A percentile compares a stretch with the other conserved stretches of the same genome.
Conservation (phyloP, 2,113 vertebrate species). For the Hylia prasina region DNA sequence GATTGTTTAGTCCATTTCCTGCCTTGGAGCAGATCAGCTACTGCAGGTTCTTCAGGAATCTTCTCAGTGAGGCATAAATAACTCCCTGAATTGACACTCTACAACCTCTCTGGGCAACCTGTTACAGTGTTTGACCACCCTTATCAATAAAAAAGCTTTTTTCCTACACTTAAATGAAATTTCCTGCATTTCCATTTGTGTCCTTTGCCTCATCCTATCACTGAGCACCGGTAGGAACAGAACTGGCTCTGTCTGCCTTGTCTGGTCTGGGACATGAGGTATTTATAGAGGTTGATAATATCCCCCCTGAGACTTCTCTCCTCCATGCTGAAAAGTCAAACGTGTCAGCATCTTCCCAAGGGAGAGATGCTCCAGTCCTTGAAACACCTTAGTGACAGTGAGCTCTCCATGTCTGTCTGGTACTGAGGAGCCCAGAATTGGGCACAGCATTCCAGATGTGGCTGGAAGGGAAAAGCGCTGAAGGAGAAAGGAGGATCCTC, state of each 20-base stretch:
- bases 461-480: background rate
- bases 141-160: background rate
- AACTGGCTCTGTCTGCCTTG: background rate
- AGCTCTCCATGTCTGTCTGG: background rate
- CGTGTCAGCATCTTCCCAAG: background rate
- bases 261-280: background rate
- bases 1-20: rapidly evolving
- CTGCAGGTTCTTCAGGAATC: background rate
- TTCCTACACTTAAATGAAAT: background rate
- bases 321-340: background rate
- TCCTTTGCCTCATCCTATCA: background rate
- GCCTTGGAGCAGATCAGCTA: background rate
- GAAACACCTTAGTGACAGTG: background rate
- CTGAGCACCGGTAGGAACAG: background rate
- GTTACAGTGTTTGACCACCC: background rate
- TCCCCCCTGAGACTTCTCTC: background rate
- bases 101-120: background rate
- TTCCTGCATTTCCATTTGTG: background rate
- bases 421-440: background rate
- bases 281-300: background rate
- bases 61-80: background rate
- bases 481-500: background rate
- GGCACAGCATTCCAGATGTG: background rate
- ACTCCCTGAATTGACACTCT: background rate
- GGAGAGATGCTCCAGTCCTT: background rate